Conservation (phyloP, 2,888 invertebrate species). For the Nemoura dubitans region DNA sequence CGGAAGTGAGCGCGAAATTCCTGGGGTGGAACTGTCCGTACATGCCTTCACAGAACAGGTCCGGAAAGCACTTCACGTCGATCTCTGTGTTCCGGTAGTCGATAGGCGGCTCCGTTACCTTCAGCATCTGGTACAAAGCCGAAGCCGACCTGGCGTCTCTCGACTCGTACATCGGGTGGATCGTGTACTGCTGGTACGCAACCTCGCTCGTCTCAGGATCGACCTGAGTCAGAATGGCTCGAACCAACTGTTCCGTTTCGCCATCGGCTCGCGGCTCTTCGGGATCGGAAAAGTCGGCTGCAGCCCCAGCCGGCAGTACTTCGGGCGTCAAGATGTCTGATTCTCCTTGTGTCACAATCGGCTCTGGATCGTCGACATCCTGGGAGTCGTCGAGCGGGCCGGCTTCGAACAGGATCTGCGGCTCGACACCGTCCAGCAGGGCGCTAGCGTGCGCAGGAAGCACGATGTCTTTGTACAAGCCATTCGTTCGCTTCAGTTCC, state of each 20-base stretch:
- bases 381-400: not conserved
- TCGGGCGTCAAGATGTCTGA: not conserved
- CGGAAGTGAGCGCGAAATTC: conserved; percentile 49
- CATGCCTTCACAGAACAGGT: conserved; percentile 48
- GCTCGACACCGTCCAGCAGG: too few species aligned
- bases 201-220: conserved; percentile 41
- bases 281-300: not conserved
- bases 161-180: conserved; percentile 52
- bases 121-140: conserved; percentile 52
- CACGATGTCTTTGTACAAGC: too few species aligned
- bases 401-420: too few species aligned
- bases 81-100: conserved; percentile 51
- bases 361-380: not conserved
- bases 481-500: too few species aligned
- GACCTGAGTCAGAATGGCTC: not conserved
- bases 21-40: conserved; percentile 51
- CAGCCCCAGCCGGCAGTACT: too few species aligned
- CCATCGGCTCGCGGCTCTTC: not conserved
- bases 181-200: conserved; percentile 51
- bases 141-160: conserved; percentile 51
- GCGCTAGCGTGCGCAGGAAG: too few species aligned
- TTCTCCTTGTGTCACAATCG: not conserved
- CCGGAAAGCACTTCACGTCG: conserved; percentile 53
- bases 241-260: not conserved
- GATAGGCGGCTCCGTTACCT: conserved; percentile 51